A percentile compares a stretch with the other conserved stretches of the same genome.
phyloP scores from a whole-genome alignment of 2,113 vertebrate species.

The Pedetes capensis region DNA sequence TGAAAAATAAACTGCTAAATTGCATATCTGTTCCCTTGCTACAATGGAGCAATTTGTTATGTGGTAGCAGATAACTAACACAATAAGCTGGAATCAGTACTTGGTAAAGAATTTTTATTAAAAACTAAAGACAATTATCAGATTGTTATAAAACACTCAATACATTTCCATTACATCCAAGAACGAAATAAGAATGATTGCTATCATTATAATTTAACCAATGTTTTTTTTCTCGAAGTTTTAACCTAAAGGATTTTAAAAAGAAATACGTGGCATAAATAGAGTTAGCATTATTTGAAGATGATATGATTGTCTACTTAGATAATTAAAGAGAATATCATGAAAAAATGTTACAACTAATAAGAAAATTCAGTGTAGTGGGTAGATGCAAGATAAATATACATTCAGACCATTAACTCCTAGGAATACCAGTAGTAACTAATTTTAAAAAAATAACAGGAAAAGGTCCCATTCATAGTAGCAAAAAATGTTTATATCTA shows the following conservation, averaged over 20 bases:
- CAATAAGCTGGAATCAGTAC: slow-evolving; percentile 40
- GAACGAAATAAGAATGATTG: slow-evolving; percentile 50
- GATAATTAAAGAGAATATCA: slow-evolving; percentile 52
- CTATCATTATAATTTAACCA: slow-evolving; percentile 30
- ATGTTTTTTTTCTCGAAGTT: slow-evolving; percentile 30
- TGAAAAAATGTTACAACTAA: slow-evolving; percentile 35
- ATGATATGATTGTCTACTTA: slow-evolving; percentile 30
- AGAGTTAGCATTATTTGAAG: slow-evolving; percentile 46
- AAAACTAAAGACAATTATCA: slow-evolving; percentile 43
- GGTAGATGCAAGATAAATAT: slow-evolving; percentile 25
- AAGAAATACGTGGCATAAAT: slow-evolving; percentile 36
- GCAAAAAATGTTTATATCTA: neutral
- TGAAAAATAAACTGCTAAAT: slow-evolving; percentile 51
- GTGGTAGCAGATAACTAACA: slow-evolving; percentile 25
- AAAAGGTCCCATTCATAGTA: slow-evolving; percentile 35
- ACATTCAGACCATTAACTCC: slow-evolving; percentile 1
- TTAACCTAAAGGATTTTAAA: neutral
- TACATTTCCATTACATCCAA: slow-evolving; percentile 48
- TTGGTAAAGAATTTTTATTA: slow-evolving; percentile 56
- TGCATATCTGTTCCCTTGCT: slow-evolving; percentile 33
- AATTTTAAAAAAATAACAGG: slow-evolving; percentile 31
- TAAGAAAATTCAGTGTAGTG: slow-evolving; percentile 10
- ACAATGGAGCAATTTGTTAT: slow-evolving; percentile 21
- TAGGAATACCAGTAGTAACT: slow-evolving; percentile 36
- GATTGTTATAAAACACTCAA: slow-evolving; percentile 18